Evolutionary conservation across 2,888 invertebrate species (phyloP).

Genomic region (Trissonchulus latispiculum): DNA sequence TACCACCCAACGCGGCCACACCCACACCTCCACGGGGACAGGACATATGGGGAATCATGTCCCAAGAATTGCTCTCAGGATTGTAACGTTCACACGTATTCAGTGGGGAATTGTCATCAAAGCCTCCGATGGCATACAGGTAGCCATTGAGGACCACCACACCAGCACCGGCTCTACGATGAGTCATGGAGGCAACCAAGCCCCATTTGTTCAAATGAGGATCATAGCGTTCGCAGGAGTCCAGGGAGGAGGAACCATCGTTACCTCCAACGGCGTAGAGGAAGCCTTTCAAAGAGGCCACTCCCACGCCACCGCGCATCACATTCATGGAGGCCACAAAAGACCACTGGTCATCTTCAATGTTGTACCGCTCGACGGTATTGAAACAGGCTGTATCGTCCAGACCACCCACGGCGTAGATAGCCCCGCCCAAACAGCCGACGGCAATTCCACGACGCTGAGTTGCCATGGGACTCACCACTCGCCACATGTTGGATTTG

Average conservation of each 20-base stretch:
- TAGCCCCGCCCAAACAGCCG: conserved; percentile 48
- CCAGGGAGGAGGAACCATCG: conserved; percentile 48
- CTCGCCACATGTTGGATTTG: conserved; percentile 44
- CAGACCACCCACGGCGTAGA: conserved; percentile 51
- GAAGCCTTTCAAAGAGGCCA: conserved; percentile 41
- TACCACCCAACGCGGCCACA: conserved; percentile 42
- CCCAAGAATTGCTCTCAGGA: conserved; percentile 19
- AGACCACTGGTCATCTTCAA: conserved; percentile 47
- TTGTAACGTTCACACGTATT: conserved; percentile 34
- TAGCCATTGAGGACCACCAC: conserved; percentile 49
- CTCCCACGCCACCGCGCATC: conserved; percentile 50
- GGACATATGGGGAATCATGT: conserved; percentile 28
- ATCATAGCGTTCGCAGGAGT: conserved; percentile 50
- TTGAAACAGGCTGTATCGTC: conserved; percentile 50
- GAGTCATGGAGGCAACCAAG: conserved; percentile 46
- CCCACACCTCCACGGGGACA: conserved; percentile 43
- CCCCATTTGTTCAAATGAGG: conserved; percentile 48
- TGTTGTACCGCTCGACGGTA: conserved; percentile 48
- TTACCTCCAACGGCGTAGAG: conserved; percentile 51
- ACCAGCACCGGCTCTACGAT: conserved; percentile 49
- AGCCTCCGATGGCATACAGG: conserved; percentile 49
- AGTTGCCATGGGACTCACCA: conserved; percentile 45
- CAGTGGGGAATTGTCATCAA: conserved; percentile 50
- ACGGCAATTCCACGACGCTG: conserved; percentile 49
- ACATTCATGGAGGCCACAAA: conserved; percentile 48